Conservation (phyloP, 2,888 invertebrate species). For the Lasioglossum malachurum region DNA sequence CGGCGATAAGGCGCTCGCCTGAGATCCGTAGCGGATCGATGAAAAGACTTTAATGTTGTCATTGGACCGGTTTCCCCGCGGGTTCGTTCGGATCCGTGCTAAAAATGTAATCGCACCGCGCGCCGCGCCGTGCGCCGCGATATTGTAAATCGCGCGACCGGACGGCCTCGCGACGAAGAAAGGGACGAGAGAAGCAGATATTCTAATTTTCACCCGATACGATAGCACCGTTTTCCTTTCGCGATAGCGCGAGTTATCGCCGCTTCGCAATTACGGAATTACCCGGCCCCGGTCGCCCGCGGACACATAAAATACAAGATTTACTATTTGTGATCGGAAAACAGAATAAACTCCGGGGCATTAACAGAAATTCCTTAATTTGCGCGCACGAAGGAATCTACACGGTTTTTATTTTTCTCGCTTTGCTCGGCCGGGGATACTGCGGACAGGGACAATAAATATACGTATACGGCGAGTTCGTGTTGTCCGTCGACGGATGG, state of each 20-base stretch:
- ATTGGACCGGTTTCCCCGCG: slow-evolving; percentile 48
- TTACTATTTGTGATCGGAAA: not conserved
- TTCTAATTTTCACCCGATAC: slow-evolving; percentile 52
- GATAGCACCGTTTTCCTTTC: not conserved
- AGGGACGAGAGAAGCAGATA: slow-evolving; percentile 14
- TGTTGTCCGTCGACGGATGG: not conserved
- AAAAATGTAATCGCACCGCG: slow-evolving; percentile 34
- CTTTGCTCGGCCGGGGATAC: not conserved
- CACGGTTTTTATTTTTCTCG: not conserved
- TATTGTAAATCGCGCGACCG: slow-evolving; percentile 17
- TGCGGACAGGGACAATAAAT: not conserved
- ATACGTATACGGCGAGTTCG: not conserved
- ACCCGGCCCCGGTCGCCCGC: slow-evolving; percentile 31
- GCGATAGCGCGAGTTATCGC: slow-evolving; percentile 24
- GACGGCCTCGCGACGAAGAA: not conserved
- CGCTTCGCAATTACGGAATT: slow-evolving; percentile 19
- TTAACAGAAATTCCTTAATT: not conserved
- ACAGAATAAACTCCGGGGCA: not conserved
- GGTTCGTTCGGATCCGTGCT: slow-evolving; percentile 31
- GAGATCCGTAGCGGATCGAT: slow-evolving; percentile 39
- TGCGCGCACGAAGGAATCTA: not conserved
- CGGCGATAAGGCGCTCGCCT: slow-evolving; percentile 24
- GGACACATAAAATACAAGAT: not conserved
- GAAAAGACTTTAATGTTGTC: slow-evolving; percentile 49
- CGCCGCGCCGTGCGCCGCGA: not conserved